Evolutionary conservation across 2,888 invertebrate species (phyloP).

Genomic region (Adineta ricciae): DNA sequence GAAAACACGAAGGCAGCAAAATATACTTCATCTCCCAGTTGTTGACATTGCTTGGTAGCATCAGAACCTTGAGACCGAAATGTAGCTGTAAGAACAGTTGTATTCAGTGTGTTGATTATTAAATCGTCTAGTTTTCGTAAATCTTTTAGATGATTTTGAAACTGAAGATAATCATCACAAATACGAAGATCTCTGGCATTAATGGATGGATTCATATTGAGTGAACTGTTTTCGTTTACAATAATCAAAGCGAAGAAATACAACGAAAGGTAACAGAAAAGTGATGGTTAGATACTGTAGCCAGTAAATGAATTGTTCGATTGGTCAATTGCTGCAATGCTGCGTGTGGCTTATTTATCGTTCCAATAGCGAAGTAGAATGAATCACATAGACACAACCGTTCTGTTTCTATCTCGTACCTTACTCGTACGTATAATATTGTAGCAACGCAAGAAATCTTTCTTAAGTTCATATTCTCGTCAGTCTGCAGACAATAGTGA

Average conservation of each 20-base stretch:
- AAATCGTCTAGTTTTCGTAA: background rate
- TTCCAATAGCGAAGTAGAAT: background rate
- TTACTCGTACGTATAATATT: no score
- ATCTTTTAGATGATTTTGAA: conserved; percentile 20
- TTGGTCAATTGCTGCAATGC: background rate
- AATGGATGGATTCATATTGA: background rate
- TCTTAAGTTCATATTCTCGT: no score
- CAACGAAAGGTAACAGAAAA: no score
- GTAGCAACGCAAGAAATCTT: no score
- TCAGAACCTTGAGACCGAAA: conserved; percentile 1
- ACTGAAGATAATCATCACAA: conserved; percentile 17
- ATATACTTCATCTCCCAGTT: background rate
- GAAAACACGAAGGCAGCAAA: background rate
- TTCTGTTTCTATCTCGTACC: no score
- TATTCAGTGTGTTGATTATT: background rate
- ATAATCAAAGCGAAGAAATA: background rate
- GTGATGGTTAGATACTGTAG: background rate
- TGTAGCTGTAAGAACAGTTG: conserved; percentile 9
- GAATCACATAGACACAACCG: background rate
- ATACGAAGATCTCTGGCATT: background rate
- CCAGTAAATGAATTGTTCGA: background rate
- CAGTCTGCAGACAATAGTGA: no score
- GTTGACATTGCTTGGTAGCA: background rate
- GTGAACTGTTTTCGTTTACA: background rate
- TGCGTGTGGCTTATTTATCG: background rate